Conservation (phyloP, 2,797 vertebrate species). For the Fistularia commersonii region DNA sequence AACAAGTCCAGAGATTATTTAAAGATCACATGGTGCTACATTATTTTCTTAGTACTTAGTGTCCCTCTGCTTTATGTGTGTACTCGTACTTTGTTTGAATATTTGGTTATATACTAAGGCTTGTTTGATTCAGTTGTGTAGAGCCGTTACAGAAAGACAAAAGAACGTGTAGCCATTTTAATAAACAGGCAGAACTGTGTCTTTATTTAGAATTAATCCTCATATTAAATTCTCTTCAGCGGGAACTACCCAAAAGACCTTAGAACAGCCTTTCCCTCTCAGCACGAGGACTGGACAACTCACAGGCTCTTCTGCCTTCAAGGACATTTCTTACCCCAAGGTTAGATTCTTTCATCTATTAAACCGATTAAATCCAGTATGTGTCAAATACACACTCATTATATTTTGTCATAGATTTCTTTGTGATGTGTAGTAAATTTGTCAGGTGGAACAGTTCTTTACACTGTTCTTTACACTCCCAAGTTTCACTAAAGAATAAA, state of each 20-base stretch:
- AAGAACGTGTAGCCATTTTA: not conserved
- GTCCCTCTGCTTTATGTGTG: slow-evolving; percentile 8
- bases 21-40: slow-evolving; percentile 9
- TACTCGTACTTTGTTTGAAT: slow-evolving; percentile 4
- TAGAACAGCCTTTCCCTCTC: slow-evolving; percentile 72
- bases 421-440: too few relatives aligned
- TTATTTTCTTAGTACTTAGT: too few relatives aligned
- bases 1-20: slow-evolving; percentile 11
- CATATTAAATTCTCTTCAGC: slow-evolving; percentile 63
- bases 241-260: slow-evolving; percentile 81
- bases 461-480: too few relatives aligned
- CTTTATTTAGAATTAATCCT: slow-evolving; percentile 6
- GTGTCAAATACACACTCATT: too few relatives aligned
- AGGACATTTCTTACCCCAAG: slow-evolving; percentile 73
- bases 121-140: slow-evolving; percentile 5
- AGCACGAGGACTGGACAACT: slow-evolving; percentile 67
- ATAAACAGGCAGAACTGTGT: not conserved
- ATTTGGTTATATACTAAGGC: slow-evolving; percentile 6
- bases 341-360: slow-evolving; percentile 73
- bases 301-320: slow-evolving; percentile 73
- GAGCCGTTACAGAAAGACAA: not conserved
- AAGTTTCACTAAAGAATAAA: too few relatives aligned
- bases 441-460: too few relatives aligned
- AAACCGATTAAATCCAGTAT: not conserved
- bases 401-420: too few relatives aligned